Base-by-base conservation (phyloP, 2,113 vertebrate genomes). In the Chaenogobius annularis region DNA sequence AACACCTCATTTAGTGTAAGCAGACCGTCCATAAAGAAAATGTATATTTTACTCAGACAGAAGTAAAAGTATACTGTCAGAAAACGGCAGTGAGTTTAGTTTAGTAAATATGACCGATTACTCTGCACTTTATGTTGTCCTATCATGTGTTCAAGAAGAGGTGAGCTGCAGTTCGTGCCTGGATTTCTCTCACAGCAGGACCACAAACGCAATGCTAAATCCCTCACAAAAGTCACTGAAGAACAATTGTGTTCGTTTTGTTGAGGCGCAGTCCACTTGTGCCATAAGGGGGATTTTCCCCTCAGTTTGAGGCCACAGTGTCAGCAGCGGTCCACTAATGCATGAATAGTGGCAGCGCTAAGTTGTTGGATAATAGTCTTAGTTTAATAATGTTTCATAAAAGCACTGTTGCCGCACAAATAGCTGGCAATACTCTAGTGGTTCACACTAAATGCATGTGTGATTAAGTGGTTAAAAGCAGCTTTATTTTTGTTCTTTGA, bases 151-250 rank as follows among this genome's bases (percentile, higher is more conserved):
- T 44, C 55, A 50, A 61, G 68, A 47, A 58, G 68, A 79, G 50
- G 35, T 67, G 74, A 70, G 66, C 20, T 12, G 5, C 15, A 40
- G 56, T 58, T 75, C 62, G 40, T 56, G 20, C 40, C 40, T 73
- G 40, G 69, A 71, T 72, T 79, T 78, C 20, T 66, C 67, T 83
- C 78, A 50, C 74, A 74, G 70, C 72, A 43, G 74, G 66, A 54
- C 48, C 12, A 52, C 22, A 23, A 40, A 79, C 73, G 63, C 71
- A 46, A 35, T 22, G 40, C 73, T 83, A 72, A 70, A 72, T 78
- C 50, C 7, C 50, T 54, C 19, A 19, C 66, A 64, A 77, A 70
- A n/a, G 35, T 50, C 55, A 52, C 56, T 23, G 40, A 70, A 69
- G 35, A 85, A 77, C 43, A n/a, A 66, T 47, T 23, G 10, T 10